Base-by-base conservation (phyloP, 2,797 vertebrate species). In the Oreochromis grahami region DNA sequence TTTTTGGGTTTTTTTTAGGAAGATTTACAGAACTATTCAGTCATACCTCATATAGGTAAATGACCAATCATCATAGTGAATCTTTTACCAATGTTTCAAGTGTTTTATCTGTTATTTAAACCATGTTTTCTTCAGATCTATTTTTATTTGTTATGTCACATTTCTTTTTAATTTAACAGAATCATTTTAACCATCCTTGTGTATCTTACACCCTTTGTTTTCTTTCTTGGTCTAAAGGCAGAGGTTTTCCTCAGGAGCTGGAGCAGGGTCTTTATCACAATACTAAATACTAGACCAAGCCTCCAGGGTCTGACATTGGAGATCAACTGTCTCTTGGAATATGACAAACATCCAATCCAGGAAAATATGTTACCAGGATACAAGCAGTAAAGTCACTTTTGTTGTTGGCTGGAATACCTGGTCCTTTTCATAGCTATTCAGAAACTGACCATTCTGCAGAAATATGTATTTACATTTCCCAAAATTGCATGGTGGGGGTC, bases 381-480 rank as follows among this genome's bases (percentile, higher is more conserved):
- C 77, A 53, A 80, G 48, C 80, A 83, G 76, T 79, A 77, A 83
- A 91, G 55, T 85, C 9, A 4, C 79, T 78, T 55, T 21, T 17
- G 38, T 52, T 80, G 55, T 82, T 90, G 78, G 72, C 76, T 86
- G 21, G 32, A 79, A 60, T 55, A 89, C 77, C 74, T 83, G 77
- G 29, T 7, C 38, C 36, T 84, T 86, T 89, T 81, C 88, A 85
- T 82, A 78, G 78, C 70, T 21, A 50, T 78, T 83, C 55, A 86
- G 82, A 87, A 88, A 72, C 68, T 12, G 68, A 29, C 78, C 78
- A 85, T 80, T 87, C 76, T 85, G 86, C 78, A 83, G 48, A 82
- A 84, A 85, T 60, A 86, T 86, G 41, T 86, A 88, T 93, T 91
- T 90, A 86, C 88, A 82, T 92, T 91, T 87, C 88, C 90, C 51